Base-by-base conservation (phyloP, 2,888 invertebrate genomes). In the Campoletis raptor region DNA sequence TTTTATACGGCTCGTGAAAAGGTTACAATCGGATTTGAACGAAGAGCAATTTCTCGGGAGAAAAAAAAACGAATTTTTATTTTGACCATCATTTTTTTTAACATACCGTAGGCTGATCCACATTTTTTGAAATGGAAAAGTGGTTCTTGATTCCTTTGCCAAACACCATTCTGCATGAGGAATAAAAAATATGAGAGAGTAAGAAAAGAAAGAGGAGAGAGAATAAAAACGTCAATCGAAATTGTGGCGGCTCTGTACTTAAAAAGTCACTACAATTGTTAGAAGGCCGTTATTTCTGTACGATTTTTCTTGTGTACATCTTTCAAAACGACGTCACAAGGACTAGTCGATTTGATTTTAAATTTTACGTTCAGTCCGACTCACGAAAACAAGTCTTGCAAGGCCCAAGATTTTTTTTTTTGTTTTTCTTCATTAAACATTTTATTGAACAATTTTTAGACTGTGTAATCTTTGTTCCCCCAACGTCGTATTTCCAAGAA, bases 221-320 rank as follows among this genome's bases (percentile, higher is more conserved):
- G 70, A 72, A 77, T 57, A 37, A 52, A 83, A 64, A 37, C 69
- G 36, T 87, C 82, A 66, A 66, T 77, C 80, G 86, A 72, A 88
- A 48, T 48, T 30, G 48, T 70, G 48, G 40, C 70, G 45, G 70
- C 87, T 89, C 80, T 84, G 89, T 92, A 93, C 92, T 92, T 92
- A 92, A 74, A 66, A 57, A 73, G 57, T 54, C 67, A 81, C 57
- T 30, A 66, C 78, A 69, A 81, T 85, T 85, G 89, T 86, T 81
- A 72, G 67, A 85, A 88, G 82, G 81, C 83, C 73, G 9, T 54
- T 8, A 52, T 24, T 10, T 21, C n/a, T 36, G 5, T 30, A 30
- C 48, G 30, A 70, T 45, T 36, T 45, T 70, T 48, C 15, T 18
- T 48, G 70, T 70, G 18, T 48, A 45, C 48, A 18, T 70, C 36